phyloP scores from a whole-genome alignment of 2,113 vertebrate species.

The Trematocara variabile region DNA sequence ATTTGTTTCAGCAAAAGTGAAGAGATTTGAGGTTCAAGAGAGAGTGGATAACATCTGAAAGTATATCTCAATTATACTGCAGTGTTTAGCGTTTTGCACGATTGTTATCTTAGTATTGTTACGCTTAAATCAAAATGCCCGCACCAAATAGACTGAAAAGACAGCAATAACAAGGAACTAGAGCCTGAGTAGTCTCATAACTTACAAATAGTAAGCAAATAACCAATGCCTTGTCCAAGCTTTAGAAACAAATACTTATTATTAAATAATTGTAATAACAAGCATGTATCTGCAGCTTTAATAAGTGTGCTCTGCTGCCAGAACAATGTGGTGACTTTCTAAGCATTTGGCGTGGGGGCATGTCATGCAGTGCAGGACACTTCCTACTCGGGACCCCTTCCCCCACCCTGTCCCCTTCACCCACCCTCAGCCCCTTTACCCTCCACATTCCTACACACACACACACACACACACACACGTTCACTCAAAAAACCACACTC shows the following conservation, averaged over 20 bases:
- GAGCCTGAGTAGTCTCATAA: not conserved
- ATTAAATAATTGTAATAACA: not conserved
- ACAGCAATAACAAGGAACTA: not conserved
- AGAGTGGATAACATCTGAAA: not conserved
- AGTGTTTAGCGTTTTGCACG: not conserved
- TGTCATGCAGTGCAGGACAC: constrained; percentile 44
- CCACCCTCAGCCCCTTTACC: constrained; percentile 45
- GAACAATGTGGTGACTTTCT: constrained; percentile 21
- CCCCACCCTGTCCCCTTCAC: constrained; percentile 56
- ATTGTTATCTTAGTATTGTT: not conserved
- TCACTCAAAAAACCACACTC: constrained; percentile 37
- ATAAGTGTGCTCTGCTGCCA: not conserved
- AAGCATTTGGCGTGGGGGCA: constrained; percentile 19
- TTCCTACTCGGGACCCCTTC: constrained; percentile 52
- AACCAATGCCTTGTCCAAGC: not conserved
- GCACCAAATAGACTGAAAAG: not conserved
- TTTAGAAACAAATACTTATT: not conserved
- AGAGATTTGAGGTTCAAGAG: not conserved
- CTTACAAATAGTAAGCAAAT: not conserved
- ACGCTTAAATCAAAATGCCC: not conserved
- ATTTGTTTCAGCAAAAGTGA: not conserved
- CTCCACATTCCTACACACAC: constrained; percentile 60
- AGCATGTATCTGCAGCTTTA: not conserved
- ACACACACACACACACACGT: constrained; percentile 50
- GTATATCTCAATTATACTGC: not conserved